A percentile compares a stretch with the other conserved stretches of the same genome.
Evolutionary conservation across 2,888 invertebrate species (phyloP).

Genomic region (Ecliptopera silaceata): DNA sequence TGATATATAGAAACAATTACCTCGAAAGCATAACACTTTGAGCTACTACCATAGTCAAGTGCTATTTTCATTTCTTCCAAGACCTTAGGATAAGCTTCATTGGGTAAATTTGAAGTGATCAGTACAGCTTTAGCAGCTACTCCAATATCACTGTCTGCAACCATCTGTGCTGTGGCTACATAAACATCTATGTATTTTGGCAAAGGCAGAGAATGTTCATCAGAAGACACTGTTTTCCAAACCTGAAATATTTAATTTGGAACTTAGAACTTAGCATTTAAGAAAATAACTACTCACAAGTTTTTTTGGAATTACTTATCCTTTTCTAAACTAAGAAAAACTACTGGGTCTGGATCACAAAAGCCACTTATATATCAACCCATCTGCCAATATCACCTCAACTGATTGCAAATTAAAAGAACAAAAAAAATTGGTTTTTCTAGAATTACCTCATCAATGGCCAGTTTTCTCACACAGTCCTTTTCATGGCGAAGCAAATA

Average conservation of each 20-base stretch:
- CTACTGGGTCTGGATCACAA: too few relatives aligned
- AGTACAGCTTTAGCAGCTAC: constrained; percentile 84
- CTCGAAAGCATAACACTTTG: constrained; percentile 88
- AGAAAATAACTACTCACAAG: too few relatives aligned
- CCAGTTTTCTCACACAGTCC: constrained; percentile 84
- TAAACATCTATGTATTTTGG: constrained; percentile 78
- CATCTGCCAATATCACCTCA: too few relatives aligned
- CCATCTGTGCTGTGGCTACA: constrained; percentile 80
- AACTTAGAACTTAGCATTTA: background rate
- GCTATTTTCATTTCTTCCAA: constrained; percentile 82
- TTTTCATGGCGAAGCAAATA: constrained; percentile 85
- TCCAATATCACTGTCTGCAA: constrained; percentile 83
- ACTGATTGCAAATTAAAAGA: too few relatives aligned
- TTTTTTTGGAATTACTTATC: too few relatives aligned
- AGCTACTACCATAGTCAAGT: constrained; percentile 81
- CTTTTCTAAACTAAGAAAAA: too few relatives aligned
- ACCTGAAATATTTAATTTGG: constrained; percentile 51
- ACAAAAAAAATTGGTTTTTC: too few relatives aligned
- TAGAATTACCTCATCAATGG: constrained; percentile 82
- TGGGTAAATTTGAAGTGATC: constrained; percentile 77
- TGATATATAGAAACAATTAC: too few relatives aligned
- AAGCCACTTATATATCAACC: too few relatives aligned
- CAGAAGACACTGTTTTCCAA: constrained; percentile 55
- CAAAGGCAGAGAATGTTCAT: constrained; percentile 61
- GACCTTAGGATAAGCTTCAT: constrained; percentile 80